phyloP scores from a whole-genome alignment of 2,797 vertebrate species.

The Anguilla obscura region DNA sequence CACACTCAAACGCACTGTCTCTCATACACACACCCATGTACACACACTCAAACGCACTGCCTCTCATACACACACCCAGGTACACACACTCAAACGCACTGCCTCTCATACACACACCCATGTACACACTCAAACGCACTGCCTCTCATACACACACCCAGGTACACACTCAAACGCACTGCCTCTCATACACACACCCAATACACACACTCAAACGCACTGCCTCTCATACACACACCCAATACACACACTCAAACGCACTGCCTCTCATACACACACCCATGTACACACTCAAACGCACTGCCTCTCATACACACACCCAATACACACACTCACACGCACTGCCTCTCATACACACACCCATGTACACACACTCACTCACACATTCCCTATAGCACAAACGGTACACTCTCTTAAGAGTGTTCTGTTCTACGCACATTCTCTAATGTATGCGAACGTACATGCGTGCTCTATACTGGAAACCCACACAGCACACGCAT shows the following conservation, averaged over 20 bases:
- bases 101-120: neutral
- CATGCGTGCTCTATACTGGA: too few species aligned
- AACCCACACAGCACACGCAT: too few species aligned
- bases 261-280: too few species aligned
- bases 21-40: conserved; percentile 29
- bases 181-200: neutral
- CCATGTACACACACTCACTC: conserved; percentile 18
- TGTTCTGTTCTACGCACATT: neutral
- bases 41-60: conserved; percentile 32
- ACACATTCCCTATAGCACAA: neutral
- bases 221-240: neutral
- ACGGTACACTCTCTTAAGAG: neutral
- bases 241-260: conserved; percentile 2
- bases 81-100: neutral
- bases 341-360: too few species aligned
- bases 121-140: neutral
- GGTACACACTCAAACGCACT: conserved; percentile 30
- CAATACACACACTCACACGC: too few species aligned
- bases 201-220: conserved; percentile 33
- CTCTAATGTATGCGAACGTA: too few species aligned
- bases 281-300: too few species aligned
- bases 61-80: neutral
- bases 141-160: conserved; percentile 19
- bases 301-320: too few species aligned
- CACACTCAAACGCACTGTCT: neutral